Base-by-base conservation (phyloP, 2,113 vertebrate genomes). In the Acanthisitta chloris region DNA sequence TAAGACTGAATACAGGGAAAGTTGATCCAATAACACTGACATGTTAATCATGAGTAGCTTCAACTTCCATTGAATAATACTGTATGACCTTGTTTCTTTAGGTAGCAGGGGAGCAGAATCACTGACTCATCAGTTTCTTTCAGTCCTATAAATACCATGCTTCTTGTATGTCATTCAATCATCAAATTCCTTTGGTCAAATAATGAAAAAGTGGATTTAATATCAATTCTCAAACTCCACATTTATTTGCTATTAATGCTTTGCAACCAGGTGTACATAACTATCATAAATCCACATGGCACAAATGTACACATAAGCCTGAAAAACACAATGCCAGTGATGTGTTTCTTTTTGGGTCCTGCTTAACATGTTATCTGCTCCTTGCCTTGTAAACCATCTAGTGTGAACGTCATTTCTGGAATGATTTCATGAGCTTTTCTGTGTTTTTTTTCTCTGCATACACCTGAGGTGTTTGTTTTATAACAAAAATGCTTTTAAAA, bases 391-490 rank as follows among this genome's bases (percentile, higher is more conserved):
- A 71, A 48, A 1, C 6, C 85, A 23, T 2, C 2, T 80, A 72
- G 28, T 23, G 40, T 52, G 19, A 72, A 23, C 31, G 49, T 9
- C 58, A 49, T 14, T 57, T 88, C 25, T 64, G 46, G 18, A 17
- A 77, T 72, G 73, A 43, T 48, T 69, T 83, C 1, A 70, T 38
- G 2, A 46, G 3, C 2, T 61, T 85, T 80, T 87, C 21, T 58
- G 13, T 6, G 29, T 17, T 89, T 89, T 88, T 90, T 15, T 18
- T 45, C n/a, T 25, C 5, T 49, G 5, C 8, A 65, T 36, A 43
- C 0, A 70, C 8, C 18, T 29, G 6, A 24, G 5, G 20, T n/a
- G 3, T 0, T 23, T 31, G 26, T 12, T 78, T 55, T n/a, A 18
- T 34, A 9, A 40, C 12, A n/a, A 81, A 88, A 67, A 34, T 11